Evolutionary conservation across 2,888 invertebrate species (phyloP).

Genomic region (Hetaerina titia): DNA sequence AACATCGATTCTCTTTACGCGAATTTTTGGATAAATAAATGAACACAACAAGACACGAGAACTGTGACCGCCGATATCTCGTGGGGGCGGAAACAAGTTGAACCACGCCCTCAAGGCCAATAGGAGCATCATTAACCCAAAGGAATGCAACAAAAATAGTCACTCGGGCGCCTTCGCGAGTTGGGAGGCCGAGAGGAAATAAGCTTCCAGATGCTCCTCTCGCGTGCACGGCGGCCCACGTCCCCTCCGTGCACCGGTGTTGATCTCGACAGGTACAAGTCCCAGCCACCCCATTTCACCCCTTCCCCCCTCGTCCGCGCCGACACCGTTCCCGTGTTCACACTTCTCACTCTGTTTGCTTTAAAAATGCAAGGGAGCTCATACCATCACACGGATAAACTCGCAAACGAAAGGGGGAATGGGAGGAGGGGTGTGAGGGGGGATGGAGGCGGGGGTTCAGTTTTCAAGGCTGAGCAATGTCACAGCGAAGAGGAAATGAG

Average conservation of each 20-base stretch:
- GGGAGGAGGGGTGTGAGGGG: neutral
- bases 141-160: no score
- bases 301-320: no score
- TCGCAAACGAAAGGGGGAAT: neutral
- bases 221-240: neutral
- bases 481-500: neutral
- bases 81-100: no score
- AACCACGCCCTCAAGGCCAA: no score
- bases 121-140: no score
- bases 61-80: no score
- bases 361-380: neutral
- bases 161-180: no score
- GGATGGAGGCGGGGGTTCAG: neutral
- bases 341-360: neutral
- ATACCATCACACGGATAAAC: neutral
- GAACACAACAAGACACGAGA: no score
- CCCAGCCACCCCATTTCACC: neutral
- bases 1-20: neutral
- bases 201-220: no score
- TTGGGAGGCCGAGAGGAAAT: no score
- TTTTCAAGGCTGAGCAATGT: slow-evolving; percentile 12
- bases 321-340: neutral
- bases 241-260: neutral
- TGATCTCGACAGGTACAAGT: neutral
- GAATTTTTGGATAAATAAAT: no score